phyloP scores from a whole-genome alignment of 2,888 invertebrate genomes.

The Acanthacorydalis orientalis region DNA sequence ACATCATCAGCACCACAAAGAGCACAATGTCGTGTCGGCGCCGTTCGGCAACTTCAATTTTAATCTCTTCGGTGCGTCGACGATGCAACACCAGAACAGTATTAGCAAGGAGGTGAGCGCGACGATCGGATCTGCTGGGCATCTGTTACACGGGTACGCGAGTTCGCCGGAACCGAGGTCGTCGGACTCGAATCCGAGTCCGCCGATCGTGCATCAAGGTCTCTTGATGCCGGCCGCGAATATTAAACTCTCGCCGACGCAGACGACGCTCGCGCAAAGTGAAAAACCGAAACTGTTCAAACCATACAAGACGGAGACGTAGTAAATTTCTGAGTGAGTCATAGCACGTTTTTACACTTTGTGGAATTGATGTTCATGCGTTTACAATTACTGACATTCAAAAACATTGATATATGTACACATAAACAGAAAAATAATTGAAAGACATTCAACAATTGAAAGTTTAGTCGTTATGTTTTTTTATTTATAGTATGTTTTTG shows the following conservation, averaged over 20 bases:
- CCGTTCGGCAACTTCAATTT: not conserved
- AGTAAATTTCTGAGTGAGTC: slow-evolving; percentile 9
- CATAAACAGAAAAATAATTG: not conserved
- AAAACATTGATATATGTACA: too few relatives aligned
- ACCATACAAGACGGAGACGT: slow-evolving; percentile 49
- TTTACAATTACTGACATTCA: not conserved
- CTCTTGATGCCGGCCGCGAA: slow-evolving; percentile 20
- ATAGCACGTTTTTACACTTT: not conserved
- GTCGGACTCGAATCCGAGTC: slow-evolving; percentile 25
- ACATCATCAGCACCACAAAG: not conserved
- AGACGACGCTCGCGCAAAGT: slow-evolving; percentile 19
- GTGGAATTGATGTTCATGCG: not conserved
- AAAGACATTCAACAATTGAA: not conserved
- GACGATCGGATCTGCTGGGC: not conserved
- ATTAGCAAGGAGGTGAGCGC: slow-evolving; percentile 6
- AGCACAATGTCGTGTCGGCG: not conserved
- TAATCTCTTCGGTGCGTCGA: not conserved
- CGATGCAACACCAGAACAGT: slow-evolving; percentile 3
- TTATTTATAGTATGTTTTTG: too few relatives aligned
- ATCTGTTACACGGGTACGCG: not conserved
- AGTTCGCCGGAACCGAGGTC: slow-evolving; percentile 17
- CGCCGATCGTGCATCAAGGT: slow-evolving; percentile 18
- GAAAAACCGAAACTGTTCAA: slow-evolving; percentile 53
- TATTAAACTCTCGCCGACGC: slow-evolving; percentile 18
- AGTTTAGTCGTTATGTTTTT: not conserved